Percentiles rank a stretch among this genome's conserved stretches.
Conservation (phyloP, 2,888 invertebrate genomes). For the Heliconius ismenius region DNA sequence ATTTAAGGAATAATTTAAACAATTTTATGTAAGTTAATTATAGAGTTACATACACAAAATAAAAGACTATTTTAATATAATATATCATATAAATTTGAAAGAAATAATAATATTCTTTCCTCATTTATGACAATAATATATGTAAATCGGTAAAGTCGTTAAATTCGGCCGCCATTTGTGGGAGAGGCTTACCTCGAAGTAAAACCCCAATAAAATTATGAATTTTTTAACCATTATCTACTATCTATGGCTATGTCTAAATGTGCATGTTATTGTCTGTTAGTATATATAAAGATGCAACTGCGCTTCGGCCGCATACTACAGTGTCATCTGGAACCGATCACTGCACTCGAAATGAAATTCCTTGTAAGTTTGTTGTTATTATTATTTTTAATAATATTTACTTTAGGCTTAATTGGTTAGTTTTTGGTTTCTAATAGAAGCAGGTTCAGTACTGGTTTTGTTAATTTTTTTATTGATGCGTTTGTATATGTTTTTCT, state of each 20-base stretch:
- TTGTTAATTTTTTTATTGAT: not conserved
- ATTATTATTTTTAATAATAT: not conserved
- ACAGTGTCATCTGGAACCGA: constrained; percentile 44
- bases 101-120: not conserved
- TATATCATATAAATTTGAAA: not conserved
- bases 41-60: not conserved
- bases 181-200: constrained; percentile 26
- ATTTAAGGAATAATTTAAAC: no score
- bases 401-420: not conserved
- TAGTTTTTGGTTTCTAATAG: not conserved
- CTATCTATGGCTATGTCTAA: constrained; percentile 41
- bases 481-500: not conserved
- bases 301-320: constrained; percentile 45
- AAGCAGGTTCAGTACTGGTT: no score
- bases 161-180: constrained; percentile 26
- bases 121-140: constrained; percentile 17
- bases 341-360: constrained; percentile 56
- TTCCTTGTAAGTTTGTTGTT: constrained; percentile 56
- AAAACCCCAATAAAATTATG: constrained; percentile 27
- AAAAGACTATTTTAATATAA: not conserved
- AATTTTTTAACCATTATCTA: constrained; percentile 38
- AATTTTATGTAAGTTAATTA: no score
- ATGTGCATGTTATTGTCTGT: constrained; percentile 29
- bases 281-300: constrained; percentile 56
- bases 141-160: constrained; percentile 28